These are phyloP conservation scores for Capromys pilorides DNA, from an alignment of 2,797 vertebrate genomes.

Conservation along the genomic window DNA sequence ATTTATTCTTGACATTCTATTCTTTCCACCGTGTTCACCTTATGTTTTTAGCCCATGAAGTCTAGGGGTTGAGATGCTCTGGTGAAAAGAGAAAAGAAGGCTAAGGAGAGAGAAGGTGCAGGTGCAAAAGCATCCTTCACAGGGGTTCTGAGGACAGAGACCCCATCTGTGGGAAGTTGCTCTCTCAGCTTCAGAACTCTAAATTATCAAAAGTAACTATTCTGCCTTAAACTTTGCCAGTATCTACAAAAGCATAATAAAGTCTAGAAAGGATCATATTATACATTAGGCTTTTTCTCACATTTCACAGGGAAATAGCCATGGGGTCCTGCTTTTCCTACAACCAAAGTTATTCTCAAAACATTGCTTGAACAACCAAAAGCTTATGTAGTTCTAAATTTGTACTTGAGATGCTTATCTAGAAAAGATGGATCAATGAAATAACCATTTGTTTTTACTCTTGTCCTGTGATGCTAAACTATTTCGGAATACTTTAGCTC, in stretches of 20 bases:
- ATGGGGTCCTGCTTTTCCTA: background rate
- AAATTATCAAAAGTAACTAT: background rate
- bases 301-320: background rate
- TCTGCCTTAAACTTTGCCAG: slow-evolving; percentile 39
- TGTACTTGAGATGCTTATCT: slow-evolving; percentile 56
- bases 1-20: background rate
- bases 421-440: slow-evolving; percentile 54
- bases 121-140: slow-evolving; percentile 5
- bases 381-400: slow-evolving; percentile 55
- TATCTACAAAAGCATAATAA: background rate
- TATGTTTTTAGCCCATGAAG: slow-evolving; percentile 2
- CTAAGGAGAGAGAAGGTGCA: background rate
- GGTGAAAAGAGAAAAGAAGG: slow-evolving; percentile 5
- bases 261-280: slow-evolving; percentile 26
- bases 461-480: background rate
- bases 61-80: slow-evolving; percentile 31
- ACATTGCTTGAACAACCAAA: slow-evolving; percentile 42
- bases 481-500: slow-evolving; percentile 45
- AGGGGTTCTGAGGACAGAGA: background rate
- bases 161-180: background rate
- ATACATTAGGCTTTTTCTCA: slow-evolving; percentile 14
- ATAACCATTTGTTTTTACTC: slow-evolving; percentile 2
- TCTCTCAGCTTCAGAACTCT: background rate
- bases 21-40: background rate
- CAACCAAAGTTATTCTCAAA: slow-evolving; percentile 22